Conservation (phyloP, 2,888 invertebrate species). For the Calliphora vomitoria region DNA sequence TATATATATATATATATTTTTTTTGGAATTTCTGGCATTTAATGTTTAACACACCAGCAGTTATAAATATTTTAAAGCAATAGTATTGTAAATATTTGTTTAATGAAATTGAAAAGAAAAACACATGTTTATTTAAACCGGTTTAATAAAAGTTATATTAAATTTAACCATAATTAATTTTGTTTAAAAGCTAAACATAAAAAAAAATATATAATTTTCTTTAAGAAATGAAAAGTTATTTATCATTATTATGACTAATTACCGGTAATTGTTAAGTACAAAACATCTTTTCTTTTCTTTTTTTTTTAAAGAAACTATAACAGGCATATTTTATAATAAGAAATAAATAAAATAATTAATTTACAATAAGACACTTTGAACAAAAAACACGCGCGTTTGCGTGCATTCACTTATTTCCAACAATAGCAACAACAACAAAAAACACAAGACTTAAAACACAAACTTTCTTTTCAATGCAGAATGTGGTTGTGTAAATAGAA, state of each 20-base stretch:
- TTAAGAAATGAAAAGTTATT: constrained; percentile 5
- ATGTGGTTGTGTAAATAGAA: neutral
- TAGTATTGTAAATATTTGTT: constrained; percentile 41
- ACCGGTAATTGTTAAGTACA: neutral
- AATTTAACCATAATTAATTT: constrained; percentile 18
- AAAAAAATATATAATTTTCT: neutral
- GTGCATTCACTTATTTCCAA: constrained; percentile 21
- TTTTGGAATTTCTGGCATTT: constrained; percentile 32
- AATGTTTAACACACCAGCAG: no score
- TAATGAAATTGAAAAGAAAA: constrained; percentile 25
- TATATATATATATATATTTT: no score
- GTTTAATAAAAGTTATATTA: constrained; percentile 31
- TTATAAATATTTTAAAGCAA: neutral
- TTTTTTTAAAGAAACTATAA: neutral
- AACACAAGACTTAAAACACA: constrained; percentile 61
- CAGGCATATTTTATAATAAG: neutral
- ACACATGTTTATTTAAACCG: neutral
- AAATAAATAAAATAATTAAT: constrained; percentile 37
- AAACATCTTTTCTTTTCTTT: neutral
- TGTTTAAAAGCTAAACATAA: neutral
- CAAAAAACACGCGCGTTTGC: constrained; percentile 43
- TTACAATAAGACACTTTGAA: constrained; percentile 19
- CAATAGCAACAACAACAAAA: constrained; percentile 3
- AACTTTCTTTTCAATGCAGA: constrained; percentile 62
- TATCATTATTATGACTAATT: neutral